Conservation (phyloP, 1,140 invertebrate species). For the Pentalonia nigronervosa region DNA sequence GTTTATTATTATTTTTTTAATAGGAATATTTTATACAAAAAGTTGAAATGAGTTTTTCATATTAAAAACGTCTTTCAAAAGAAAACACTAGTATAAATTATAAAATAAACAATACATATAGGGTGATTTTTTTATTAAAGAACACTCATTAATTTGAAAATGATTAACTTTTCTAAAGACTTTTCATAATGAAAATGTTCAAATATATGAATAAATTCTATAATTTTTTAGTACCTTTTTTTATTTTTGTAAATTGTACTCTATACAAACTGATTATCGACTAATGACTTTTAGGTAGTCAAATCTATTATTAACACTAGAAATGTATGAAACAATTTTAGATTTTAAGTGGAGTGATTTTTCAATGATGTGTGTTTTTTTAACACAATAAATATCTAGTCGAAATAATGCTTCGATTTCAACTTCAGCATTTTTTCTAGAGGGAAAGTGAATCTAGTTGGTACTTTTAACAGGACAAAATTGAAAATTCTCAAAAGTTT, state of each 20-base stretch:
- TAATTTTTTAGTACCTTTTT: background rate
- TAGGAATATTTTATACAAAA: background rate
- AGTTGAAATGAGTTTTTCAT: background rate
- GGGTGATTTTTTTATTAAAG: background rate
- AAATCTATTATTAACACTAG: no score
- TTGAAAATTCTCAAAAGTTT: no score
- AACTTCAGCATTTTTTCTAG: no score
- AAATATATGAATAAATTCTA: background rate
- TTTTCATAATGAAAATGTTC: background rate
- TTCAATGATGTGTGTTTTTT: no score
- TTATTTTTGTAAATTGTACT: background rate
- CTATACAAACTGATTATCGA: no score
- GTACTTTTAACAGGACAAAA: no score
- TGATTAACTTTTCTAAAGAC: background rate
- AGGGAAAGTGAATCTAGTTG: no score
- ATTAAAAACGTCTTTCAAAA: background rate
- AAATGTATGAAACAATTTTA: no score
- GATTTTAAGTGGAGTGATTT: no score
- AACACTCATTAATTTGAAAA: background rate
- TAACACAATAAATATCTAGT: no score
- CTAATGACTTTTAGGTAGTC: no score
- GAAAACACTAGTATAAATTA: background rate
- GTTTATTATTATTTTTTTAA: slow-evolving; percentile 9
- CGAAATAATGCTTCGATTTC: no score
- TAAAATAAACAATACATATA: background rate